These are phyloP conservation scores for Syrphus vitripennis DNA, from an alignment of 2,888 invertebrate genomes.

Conservation along the genomic window DNA sequence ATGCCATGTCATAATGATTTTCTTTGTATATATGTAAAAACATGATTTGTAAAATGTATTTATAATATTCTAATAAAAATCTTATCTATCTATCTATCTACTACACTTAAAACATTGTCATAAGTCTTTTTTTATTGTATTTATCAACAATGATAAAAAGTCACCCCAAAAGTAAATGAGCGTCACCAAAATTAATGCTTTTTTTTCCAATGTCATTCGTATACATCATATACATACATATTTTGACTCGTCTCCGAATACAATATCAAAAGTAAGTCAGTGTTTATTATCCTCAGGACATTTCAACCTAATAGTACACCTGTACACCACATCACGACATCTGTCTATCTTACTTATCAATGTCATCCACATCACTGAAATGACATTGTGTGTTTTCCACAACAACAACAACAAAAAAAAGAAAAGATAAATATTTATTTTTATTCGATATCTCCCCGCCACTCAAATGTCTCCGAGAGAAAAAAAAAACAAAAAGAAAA, in stretches of 20 bases:
- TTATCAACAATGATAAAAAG: too few species aligned
- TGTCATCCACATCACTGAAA: conserved; percentile 23
- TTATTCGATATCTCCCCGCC: conserved; percentile 12
- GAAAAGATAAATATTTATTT: background rate
- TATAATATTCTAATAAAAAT: too few species aligned
- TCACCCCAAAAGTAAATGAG: too few species aligned
- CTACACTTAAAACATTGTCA: too few species aligned
- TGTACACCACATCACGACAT: conserved; percentile 23
- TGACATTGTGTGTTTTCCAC: background rate
- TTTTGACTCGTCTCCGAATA: background rate
- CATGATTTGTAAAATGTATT: too few species aligned
- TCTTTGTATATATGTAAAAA: too few species aligned
- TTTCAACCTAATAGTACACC: conserved; percentile 5
- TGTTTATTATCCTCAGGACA: background rate
- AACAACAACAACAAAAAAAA: background rate
- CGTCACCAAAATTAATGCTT: background rate
- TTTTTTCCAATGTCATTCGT: background rate
- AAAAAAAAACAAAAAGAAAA: background rate
- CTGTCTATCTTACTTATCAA: conserved; percentile 37
- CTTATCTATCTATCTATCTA: too few species aligned
- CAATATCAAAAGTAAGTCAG: background rate
- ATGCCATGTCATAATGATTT: too few species aligned
- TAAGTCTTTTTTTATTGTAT: too few species aligned
- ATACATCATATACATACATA: too few species aligned
- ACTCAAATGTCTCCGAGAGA: conserved; percentile 4